A percentile compares a stretch with the other conserved stretches of the same genome.
Evolutionary conservation across 2,888 invertebrate genomes (phyloP).

Genomic region (Atrina japonica): DNA sequence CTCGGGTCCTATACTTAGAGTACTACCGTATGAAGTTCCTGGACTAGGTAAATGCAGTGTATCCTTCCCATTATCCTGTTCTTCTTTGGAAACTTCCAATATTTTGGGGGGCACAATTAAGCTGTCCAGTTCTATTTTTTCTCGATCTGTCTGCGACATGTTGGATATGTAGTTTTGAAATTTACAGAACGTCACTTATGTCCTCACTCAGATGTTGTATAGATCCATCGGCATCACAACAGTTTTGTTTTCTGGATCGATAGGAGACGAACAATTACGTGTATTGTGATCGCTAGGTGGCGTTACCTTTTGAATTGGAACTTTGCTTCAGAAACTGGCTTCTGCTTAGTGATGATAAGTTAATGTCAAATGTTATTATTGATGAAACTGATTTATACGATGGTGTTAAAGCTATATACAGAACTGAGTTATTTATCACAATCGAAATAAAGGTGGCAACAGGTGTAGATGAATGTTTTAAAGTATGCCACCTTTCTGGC

Average conservation of each 20-base stretch:
- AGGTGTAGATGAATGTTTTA: no score
- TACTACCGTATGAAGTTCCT: slow-evolving; percentile 58
- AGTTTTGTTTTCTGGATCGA: not conserved
- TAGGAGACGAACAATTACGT: not conserved
- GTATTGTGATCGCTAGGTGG: not conserved
- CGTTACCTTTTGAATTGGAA: no score
- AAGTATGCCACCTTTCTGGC: no score
- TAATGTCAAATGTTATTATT: no score
- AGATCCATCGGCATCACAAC: slow-evolving; percentile 2
- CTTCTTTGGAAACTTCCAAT: slow-evolving; percentile 1
- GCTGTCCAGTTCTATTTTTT: slow-evolving; percentile 54
- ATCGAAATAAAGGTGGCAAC: no score
- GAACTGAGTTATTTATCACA: no score
- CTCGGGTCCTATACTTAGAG: slow-evolving; percentile 61
- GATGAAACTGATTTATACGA: no score
- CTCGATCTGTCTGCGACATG: slow-evolving; percentile 27
- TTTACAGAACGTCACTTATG: no score
- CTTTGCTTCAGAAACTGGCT: no score
- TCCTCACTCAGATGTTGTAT: no score
- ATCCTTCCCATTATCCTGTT: slow-evolving; percentile 30
- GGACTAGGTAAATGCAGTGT: slow-evolving; percentile 49
- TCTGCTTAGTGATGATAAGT: no score
- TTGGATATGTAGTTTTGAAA: not conserved
- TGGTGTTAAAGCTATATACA: no score
- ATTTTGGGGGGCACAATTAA: slow-evolving; percentile 22